These are phyloP conservation scores for Danaus melanippus DNA, from an alignment of 1,140 invertebrate genomes.

Conservation along the genomic window DNA sequence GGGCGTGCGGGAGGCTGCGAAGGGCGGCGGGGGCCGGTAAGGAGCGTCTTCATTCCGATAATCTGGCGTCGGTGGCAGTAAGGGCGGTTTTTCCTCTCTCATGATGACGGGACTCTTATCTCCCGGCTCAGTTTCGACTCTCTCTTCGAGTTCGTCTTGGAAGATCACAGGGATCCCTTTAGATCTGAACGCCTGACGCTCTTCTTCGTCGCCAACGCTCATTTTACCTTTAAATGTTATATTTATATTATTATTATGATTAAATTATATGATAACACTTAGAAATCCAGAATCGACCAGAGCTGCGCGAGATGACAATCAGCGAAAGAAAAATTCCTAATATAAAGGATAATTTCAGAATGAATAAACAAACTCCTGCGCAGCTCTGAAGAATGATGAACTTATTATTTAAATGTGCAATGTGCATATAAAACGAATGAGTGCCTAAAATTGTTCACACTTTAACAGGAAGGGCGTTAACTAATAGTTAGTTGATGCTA, in stretches of 20 bases:
- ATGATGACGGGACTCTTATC: conserved; percentile 93
- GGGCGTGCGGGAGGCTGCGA: conserved; percentile 80
- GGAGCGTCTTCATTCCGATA: conserved; percentile 74
- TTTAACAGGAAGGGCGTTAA: conserved; percentile 13
- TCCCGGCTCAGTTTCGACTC: conserved; percentile 80
- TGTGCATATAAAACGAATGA: conserved; percentile 12
- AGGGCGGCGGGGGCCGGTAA: conserved; percentile 86
- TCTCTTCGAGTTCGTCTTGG: conserved; percentile 93
- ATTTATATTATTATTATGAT: no score
- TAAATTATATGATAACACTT: no score
- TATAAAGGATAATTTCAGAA: no score
- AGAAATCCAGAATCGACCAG: no score
- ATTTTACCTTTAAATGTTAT: conserved; percentile 53
- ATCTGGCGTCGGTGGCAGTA: conserved; percentile 78
- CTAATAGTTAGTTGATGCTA: conserved; percentile 10
- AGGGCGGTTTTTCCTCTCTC: conserved; percentile 92
- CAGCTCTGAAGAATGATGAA: not conserved
- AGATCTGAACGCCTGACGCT: conserved; percentile 85
- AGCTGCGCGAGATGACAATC: no score
- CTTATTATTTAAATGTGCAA: conserved; percentile 14
- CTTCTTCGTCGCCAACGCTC: conserved; percentile 81
- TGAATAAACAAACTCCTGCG: no score
- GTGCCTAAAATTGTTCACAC: conserved; percentile 8
- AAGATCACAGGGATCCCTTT: conserved; percentile 96
- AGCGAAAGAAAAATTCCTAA: no score